Evolutionary conservation across 2,113 vertebrate genomes (phyloP), one percentile per base, ranked within the genome.

Genomic region (Castor canadensis): DNA sequence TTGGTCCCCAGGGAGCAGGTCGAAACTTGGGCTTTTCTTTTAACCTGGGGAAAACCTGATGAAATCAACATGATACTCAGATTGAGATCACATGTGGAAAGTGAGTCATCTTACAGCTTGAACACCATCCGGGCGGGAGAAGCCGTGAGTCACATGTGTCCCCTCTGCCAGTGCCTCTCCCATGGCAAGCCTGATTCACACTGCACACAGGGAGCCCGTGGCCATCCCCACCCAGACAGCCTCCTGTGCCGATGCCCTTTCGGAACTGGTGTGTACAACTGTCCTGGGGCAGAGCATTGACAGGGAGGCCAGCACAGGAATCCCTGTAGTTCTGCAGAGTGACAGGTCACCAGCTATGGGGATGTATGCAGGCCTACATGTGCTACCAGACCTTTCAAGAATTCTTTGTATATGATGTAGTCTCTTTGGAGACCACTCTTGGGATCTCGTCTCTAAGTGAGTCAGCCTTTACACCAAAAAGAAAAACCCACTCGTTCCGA

Each of bases 351-450:
- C 66, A 0, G 0, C 40, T 3, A 58, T n/a, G n/a, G n/a, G n/a
- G n/a, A n/a, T n/a, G n/a, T n/a, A n/a, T n/a, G n/a, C n/a, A n/a
- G n/a, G n/a, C n/a, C n/a, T n/a, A n/a, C n/a, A n/a, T n/a, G n/a
- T n/a, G n/a, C n/a, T n/a, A n/a, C n/a, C n/a, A n/a, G n/a, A n/a
- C n/a, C n/a, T n/a, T n/a, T n/a, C n/a, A n/a, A n/a, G n/a, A n/a
- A n/a, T n/a, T n/a, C n/a, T n/a, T 32, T n/a, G 0, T 22, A 17
- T 9, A 6, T 45, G 4, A 16, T 28, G 52, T 7, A 0, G 0
- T n/a, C 20, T 4, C 9, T 38, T 35, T 32, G 0, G 69, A 11
- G 60, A 24, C 75, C 47, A n/a, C 30, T 54, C 52, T 40, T 0
- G 22, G 72, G 43, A 72, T 60, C 80, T 47, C 75, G 35, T 66